Evolutionary conservation across 23 tunicate genomes (phyloP).

Genomic region (Botrylloides violaceus): DNA sequence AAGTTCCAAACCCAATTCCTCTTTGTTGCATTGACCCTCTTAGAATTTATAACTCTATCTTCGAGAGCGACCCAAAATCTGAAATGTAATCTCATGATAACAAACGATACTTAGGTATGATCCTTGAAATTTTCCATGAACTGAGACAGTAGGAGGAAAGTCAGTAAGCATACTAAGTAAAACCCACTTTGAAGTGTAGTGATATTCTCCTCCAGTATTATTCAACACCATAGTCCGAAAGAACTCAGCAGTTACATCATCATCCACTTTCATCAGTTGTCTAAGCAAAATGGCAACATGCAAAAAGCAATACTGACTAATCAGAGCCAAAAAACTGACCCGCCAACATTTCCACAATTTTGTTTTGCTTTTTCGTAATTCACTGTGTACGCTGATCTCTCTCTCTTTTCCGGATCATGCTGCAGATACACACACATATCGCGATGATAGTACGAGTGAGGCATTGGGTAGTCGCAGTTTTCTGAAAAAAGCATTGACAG

Average conservation of each 20-base stretch:
- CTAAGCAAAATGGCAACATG: no score
- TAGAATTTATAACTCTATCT: constrained; percentile 2
- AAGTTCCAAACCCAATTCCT: constrained; percentile 56
- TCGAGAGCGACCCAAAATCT: constrained; percentile 60
- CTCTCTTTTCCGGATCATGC: constrained; percentile 28
- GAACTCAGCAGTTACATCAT: constrained; percentile 23
- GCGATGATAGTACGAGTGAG: constrained; percentile 34
- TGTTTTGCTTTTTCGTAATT: constrained; percentile 31
- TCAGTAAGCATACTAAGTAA: constrained; percentile 3
- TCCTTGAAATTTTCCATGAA: no score
- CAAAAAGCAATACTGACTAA: no score
- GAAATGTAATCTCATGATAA: no score
- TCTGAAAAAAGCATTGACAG: constrained; percentile 7
- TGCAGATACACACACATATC: constrained; percentile 41
- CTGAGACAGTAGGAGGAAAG: no score
- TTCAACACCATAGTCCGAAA: not conserved
- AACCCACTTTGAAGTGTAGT: constrained; percentile 20
- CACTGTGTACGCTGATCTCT: constrained; percentile 10
- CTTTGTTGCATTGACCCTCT: constrained; percentile 21
- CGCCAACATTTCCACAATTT: constrained; percentile 39
- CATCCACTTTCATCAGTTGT: not conserved
- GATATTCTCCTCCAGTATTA: constrained; percentile 7
- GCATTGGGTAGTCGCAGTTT: constrained; percentile 36
- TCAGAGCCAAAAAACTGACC: constrained; percentile 40
- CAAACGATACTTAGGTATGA: no score